A percentile compares a stretch with the other conserved stretches of the same genome.
Conservation (phyloP, 1,140 invertebrate species). For the Gryon sp. region DNA sequence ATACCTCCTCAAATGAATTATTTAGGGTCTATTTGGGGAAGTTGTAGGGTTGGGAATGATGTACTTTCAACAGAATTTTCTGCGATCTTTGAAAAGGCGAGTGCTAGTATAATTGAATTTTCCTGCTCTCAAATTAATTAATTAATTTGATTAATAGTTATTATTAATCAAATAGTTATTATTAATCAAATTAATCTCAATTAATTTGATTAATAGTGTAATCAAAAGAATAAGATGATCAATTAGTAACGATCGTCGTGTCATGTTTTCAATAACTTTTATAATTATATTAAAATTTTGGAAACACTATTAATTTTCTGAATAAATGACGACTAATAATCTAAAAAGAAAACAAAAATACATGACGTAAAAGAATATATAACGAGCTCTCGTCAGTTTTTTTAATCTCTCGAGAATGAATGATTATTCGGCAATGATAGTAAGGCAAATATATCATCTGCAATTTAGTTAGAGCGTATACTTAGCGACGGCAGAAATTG, state of each 20-base stretch:
- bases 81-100: neutral
- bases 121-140: no score
- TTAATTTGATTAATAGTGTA: no score
- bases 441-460: constrained; percentile 52
- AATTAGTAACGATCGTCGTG: no score
- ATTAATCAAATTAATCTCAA: no score
- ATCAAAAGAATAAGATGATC: no score
- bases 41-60: neutral
- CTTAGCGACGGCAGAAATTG: constrained; percentile 60
- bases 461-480: constrained; percentile 53
- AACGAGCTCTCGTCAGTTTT: constrained; percentile 22
- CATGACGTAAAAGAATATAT: constrained; percentile 34
- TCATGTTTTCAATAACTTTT: no score
- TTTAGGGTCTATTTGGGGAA: constrained; percentile 37
- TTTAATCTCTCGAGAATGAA: constrained; percentile 46
- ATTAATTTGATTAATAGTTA: no score
- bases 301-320: constrained; percentile 13
- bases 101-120: constrained; percentile 18
- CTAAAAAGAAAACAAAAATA: constrained; percentile 41
- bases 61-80: constrained; percentile 3
- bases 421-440: constrained; percentile 56
- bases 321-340: constrained; percentile 38
- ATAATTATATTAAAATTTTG: no score
- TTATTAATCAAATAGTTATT: no score
- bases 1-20: constrained; percentile 53